Evolutionary conservation across 2,888 invertebrate species (phyloP).

Genomic region (Buathra laborator): DNA sequence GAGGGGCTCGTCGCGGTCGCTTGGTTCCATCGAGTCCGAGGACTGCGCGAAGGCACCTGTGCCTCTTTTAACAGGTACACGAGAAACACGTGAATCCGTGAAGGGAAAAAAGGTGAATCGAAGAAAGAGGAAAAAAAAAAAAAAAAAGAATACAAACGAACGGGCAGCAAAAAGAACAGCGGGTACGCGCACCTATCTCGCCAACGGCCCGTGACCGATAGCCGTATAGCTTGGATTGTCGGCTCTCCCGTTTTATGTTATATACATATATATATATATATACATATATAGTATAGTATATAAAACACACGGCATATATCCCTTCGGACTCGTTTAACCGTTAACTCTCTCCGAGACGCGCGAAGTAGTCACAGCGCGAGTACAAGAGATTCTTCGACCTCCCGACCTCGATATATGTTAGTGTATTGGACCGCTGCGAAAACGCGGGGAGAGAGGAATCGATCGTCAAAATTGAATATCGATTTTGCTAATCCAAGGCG

Average conservation of each 20-base stretch:
- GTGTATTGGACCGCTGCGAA: slow-evolving; percentile 52
- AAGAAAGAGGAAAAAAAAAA: slow-evolving; percentile 2
- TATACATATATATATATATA: slow-evolving; percentile 21
- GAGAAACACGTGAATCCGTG: slow-evolving; percentile 45
- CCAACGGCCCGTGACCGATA: slow-evolving; percentile 70
- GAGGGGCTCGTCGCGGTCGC: slow-evolving; percentile 40
- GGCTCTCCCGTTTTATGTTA: slow-evolving; percentile 20
- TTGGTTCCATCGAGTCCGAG: slow-evolving; percentile 3
- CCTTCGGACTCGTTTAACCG: slow-evolving; percentile 73
- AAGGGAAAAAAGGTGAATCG: slow-evolving; percentile 27
- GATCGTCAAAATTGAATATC: slow-evolving; percentile 59
- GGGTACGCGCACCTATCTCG: slow-evolving; percentile 67
- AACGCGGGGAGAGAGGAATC: slow-evolving; percentile 13
- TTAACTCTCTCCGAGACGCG: slow-evolving; percentile 70
- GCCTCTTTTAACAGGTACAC: slow-evolving; percentile 50
- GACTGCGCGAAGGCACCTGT: slow-evolving; percentile 51
- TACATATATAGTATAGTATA: slow-evolving; percentile 42
- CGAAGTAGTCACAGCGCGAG: slow-evolving; percentile 54
- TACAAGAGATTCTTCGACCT: slow-evolving; percentile 71
- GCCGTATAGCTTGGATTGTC: slow-evolving; percentile 57
- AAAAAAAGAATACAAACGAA: slow-evolving; percentile 39
- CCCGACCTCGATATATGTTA: slow-evolving; percentile 71
- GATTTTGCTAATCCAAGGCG: slow-evolving; percentile 47
- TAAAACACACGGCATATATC: slow-evolving; percentile 53
- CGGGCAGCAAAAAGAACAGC: slow-evolving; percentile 54